Percentiles rank a stretch among this genome's conserved stretches.
phyloP scores from a whole-genome alignment of 1,140 invertebrate species.

The Penaeus indicus region DNA sequence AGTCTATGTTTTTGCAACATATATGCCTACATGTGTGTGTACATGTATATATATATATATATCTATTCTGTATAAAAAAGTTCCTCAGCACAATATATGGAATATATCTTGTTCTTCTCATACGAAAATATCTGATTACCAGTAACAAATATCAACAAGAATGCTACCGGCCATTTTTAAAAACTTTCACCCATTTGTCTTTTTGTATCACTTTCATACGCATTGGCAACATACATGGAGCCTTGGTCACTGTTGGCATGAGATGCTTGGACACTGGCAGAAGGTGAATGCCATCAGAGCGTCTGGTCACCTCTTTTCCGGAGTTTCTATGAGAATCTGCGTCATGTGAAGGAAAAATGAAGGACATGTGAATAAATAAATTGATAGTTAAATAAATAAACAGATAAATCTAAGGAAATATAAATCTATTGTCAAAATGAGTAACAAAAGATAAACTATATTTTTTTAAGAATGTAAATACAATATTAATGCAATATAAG shows the following conservation, averaged over 20 bases:
- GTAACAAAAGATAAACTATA: not conserved
- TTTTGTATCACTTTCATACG: not conserved
- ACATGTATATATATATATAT: too few species aligned
- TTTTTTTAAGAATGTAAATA: not conserved
- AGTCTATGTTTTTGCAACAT: too few species aligned
- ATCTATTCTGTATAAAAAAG: too few species aligned
- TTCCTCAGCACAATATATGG: too few species aligned
- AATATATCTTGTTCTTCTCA: too few species aligned
- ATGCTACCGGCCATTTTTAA: not conserved
- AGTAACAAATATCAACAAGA: not conserved
- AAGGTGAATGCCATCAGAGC: slow-evolving; percentile 52
- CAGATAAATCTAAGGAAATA: not conserved
- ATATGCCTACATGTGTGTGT: too few species aligned
- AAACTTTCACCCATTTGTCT: not conserved
- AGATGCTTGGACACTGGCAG: slow-evolving; percentile 38
- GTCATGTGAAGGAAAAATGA: not conserved
- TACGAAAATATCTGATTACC: too few species aligned
- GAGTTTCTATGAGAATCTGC: slow-evolving; percentile 53
- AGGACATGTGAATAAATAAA: not conserved
- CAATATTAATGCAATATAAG: too few species aligned
- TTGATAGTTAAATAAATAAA: not conserved
- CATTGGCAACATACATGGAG: slow-evolving; percentile 18
- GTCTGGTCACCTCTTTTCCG: slow-evolving; percentile 57
- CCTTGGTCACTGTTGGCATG: slow-evolving; percentile 48
- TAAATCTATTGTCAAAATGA: not conserved